A percentile compares a stretch with the other conserved stretches of the same genome.
These are phyloP conservation scores for Ochropleura plecta DNA, from an alignment of 2,888 invertebrate species.

Conservation along the genomic window DNA sequence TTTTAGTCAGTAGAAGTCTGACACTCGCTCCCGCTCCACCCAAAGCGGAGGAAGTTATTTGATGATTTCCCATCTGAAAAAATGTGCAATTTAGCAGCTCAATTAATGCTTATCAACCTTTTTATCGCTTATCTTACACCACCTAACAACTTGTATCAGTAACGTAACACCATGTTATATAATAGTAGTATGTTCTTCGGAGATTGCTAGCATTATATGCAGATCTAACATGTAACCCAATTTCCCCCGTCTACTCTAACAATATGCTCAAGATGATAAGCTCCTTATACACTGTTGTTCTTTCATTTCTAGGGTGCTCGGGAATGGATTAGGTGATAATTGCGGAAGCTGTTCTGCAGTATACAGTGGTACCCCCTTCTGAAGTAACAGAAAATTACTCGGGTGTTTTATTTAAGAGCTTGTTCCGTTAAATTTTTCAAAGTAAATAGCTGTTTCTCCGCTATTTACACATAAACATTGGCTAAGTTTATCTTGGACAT, in stretches of 20 bases:
- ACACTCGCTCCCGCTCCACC: no score
- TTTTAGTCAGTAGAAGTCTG: no score
- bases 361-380: not conserved
- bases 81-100: no score
- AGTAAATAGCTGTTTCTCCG: not conserved
- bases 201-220: conserved; percentile 27
- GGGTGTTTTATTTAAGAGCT: no score
- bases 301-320: conserved; percentile 2
- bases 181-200: conserved; percentile 4
- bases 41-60: no score
- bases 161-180: not conserved
- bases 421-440: not conserved
- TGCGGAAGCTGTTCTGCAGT: not conserved
- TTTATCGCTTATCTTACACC: no score
- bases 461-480: not conserved
- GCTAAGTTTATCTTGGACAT: no score
- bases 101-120: not conserved
- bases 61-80: no score
- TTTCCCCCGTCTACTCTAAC: conserved; percentile 12
- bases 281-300: conserved; percentile 19
- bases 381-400: not conserved
- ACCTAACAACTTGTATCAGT: not conserved
- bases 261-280: conserved; percentile 23
- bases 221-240: conserved; percentile 10
- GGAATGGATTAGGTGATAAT: not conserved